Evolutionary conservation across 2,113 vertebrate genomes (phyloP).

Genomic region (Astur gentilis): DNA sequence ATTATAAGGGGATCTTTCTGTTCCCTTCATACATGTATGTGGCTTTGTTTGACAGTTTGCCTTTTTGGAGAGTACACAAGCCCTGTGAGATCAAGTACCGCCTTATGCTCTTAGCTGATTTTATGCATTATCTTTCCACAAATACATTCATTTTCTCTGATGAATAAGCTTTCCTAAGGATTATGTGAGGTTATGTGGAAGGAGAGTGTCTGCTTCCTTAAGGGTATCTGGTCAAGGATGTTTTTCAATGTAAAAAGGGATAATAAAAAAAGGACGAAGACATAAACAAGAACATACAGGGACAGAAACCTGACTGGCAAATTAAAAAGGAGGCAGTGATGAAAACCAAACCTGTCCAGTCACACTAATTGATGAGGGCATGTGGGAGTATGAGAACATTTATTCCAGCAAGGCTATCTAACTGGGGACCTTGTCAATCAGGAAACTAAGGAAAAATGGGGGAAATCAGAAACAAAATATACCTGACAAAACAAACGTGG

Average conservation of each 20-base stretch:
- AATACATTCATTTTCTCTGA: background rate
- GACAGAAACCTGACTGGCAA: background rate
- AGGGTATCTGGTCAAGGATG: background rate
- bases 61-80: background rate
- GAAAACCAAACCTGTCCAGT: background rate
- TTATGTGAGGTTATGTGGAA: background rate
- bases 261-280: background rate
- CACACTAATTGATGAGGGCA: background rate
- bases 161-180: background rate
- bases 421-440: accelerated
- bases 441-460: background rate
- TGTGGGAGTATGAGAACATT: background rate
- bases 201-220: background rate
- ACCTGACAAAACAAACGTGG: background rate
- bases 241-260: background rate
- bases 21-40: background rate
- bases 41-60: background rate
- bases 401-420: background rate
- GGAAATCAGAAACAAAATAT: background rate
- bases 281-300: background rate
- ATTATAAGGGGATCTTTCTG: background rate
- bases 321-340: background rate
- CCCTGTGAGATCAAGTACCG: background rate
- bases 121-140: background rate
- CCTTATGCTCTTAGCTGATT: background rate